Evolutionary conservation across 2,113 vertebrate genomes (phyloP).

Genomic region (Dasypus novemcinctus): DNA sequence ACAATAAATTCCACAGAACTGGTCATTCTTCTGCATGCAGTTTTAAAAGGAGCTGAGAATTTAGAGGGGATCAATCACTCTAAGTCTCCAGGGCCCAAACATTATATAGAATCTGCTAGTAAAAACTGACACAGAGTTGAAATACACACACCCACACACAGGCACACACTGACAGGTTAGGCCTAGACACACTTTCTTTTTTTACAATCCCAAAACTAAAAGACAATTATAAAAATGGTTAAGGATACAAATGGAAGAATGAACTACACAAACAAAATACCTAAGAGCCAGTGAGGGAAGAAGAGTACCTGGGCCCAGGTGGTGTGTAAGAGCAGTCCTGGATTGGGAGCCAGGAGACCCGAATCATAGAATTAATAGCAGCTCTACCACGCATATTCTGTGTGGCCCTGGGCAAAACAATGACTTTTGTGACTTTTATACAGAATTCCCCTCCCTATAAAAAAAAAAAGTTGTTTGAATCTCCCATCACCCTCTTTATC

Average conservation of each 20-base stretch:
- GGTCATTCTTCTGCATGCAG: conserved; percentile 56
- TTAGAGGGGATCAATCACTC: conserved; percentile 55
- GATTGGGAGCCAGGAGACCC: not conserved
- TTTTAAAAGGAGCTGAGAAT: conserved; percentile 56
- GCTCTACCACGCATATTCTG: not conserved
- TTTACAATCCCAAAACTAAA: conserved; percentile 32
- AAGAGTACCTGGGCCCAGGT: not conserved
- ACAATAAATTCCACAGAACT: conserved; percentile 67
- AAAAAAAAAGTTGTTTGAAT: not conserved
- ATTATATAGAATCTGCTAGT: conserved; percentile 44
- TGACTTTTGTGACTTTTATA: not conserved
- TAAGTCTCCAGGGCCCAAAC: not conserved
- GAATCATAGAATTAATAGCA: not conserved
- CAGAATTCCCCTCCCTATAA: not conserved
- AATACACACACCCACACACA: not conserved
- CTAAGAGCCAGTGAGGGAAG: not conserved
- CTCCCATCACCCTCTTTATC: not conserved
- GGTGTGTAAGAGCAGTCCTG: not conserved
- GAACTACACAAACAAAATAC: conserved; percentile 22
- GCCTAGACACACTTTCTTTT: conserved; percentile 24
- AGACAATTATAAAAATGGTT: conserved; percentile 57
- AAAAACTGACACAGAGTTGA: conserved; percentile 10
- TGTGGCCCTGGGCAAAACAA: not conserved
- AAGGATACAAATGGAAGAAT: conserved; percentile 41
- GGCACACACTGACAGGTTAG: not conserved